phyloP scores from a whole-genome alignment of 2,113 vertebrate genomes.

The Epinephelus cyanopodus region DNA sequence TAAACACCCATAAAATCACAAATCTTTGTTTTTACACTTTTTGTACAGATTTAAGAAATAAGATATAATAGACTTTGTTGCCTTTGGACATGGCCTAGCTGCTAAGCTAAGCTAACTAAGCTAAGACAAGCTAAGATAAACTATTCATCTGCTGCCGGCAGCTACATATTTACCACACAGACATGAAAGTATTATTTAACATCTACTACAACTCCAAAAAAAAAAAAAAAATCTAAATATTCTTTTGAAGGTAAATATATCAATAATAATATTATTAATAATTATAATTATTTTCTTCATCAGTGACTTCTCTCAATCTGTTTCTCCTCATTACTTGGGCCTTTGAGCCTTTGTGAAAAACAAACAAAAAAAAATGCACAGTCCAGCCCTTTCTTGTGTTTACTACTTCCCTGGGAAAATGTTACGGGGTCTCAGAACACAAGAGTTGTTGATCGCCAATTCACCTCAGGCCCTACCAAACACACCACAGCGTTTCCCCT shows the following conservation, averaged over 20 bases:
- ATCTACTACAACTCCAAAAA: neutral
- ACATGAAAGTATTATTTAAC: neutral
- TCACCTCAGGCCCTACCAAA: conserved; percentile 67
- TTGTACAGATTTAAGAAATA: neutral
- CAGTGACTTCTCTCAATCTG: neutral
- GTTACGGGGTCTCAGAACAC: conserved; percentile 55
- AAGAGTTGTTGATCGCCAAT: conserved; percentile 65
- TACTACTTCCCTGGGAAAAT: conserved; percentile 75
- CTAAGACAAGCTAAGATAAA: neutral
- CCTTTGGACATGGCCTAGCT: neutral
- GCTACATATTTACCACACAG: neutral
- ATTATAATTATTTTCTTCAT: neutral
- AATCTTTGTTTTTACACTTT: too few species aligned
- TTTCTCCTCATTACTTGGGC: conserved; percentile 1
- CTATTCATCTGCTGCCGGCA: neutral
- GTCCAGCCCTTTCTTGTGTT: conserved; percentile 39
- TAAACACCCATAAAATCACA: neutral
- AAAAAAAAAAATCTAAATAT: neutral
- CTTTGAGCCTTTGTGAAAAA: conserved; percentile 11
- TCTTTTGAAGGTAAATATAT: neutral
- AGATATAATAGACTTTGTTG: neutral
- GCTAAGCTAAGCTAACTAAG: neutral
- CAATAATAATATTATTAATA: neutral
- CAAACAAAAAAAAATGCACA: neutral
- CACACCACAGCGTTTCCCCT: conserved; percentile 51